These are phyloP conservation scores for Pentalonia nigronervosa DNA, from an alignment of 1,140 invertebrate genomes.

Conservation along the genomic window DNA sequence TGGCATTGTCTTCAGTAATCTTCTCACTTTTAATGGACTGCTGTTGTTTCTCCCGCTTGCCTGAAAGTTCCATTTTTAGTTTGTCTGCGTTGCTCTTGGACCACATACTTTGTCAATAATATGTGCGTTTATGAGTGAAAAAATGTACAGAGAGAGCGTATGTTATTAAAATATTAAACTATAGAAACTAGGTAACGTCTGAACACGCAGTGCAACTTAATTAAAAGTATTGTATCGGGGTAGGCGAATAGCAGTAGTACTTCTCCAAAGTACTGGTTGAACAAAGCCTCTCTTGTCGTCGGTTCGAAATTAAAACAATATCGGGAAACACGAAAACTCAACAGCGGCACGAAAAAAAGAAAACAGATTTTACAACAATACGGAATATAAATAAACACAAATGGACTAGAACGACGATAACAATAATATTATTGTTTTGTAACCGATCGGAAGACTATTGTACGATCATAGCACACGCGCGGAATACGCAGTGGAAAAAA, in stretches of 20 bases:
- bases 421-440: not conserved
- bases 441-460: not conserved
- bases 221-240: too few relatives aligned
- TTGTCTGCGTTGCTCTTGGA: conserved; percentile 50
- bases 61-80: conserved; percentile 55
- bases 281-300: not conserved
- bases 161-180: not conserved
- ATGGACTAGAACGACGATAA: not conserved
- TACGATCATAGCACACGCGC: not conserved
- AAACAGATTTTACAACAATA: not conserved
- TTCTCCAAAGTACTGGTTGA: not conserved
- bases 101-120: conserved; percentile 39
- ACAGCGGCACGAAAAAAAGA: not conserved
- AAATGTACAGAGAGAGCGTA: not conserved
- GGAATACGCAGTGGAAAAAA: not conserved
- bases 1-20: not conserved
- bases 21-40: conserved; percentile 27
- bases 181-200: not conserved
- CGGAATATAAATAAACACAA: not conserved
- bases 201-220: not conserved
- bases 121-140: not conserved
- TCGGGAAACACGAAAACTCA: not conserved
- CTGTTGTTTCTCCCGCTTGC: conserved; percentile 39
- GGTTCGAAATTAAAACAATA: not conserved
- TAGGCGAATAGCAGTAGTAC: not conserved